These are phyloP conservation scores for Xenopus petersii DNA, from an alignment of 2,797 vertebrate species.

Conservation along the genomic window DNA sequence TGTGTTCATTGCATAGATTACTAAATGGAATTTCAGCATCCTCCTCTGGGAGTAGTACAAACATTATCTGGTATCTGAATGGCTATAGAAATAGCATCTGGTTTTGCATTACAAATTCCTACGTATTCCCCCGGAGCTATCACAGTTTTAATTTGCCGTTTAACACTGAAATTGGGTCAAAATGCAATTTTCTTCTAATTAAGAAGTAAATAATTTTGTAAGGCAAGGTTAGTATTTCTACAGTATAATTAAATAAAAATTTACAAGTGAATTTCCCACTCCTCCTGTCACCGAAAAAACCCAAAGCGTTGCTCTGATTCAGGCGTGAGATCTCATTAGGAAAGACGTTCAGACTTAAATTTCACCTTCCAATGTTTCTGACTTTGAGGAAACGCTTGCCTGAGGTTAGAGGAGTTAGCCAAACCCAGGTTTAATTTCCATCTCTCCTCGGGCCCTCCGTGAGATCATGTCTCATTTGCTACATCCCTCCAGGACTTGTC, in stretches of 20 bases:
- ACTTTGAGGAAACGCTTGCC: not conserved
- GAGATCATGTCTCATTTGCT: slow-evolving; percentile 14
- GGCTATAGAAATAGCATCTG: not conserved
- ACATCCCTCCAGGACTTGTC: slow-evolving; percentile 1
- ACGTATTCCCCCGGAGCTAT: not conserved
- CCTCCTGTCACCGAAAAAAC: too few relatives aligned
- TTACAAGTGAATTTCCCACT: too few relatives aligned
- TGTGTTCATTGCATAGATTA: not conserved
- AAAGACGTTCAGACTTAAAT: not conserved
- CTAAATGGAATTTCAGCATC: not conserved
- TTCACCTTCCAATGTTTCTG: not conserved
- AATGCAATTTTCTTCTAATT: not conserved
- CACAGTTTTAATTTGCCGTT: not conserved
- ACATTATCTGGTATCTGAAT: not conserved
- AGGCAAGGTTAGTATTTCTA: not conserved
- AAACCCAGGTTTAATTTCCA: slow-evolving; percentile 3
- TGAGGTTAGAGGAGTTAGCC: not conserved
- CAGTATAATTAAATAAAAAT: too few relatives aligned
- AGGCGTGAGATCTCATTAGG: not conserved
- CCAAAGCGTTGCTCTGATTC: too few relatives aligned
- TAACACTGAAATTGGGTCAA: not conserved
- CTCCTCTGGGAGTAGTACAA: not conserved
- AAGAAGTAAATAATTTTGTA: not conserved
- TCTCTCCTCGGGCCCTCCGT: not conserved
- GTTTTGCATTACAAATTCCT: not conserved